These are phyloP conservation scores for Borostomias antarcticus DNA, from an alignment of 2,797 vertebrate species.

Conservation along the genomic window DNA sequence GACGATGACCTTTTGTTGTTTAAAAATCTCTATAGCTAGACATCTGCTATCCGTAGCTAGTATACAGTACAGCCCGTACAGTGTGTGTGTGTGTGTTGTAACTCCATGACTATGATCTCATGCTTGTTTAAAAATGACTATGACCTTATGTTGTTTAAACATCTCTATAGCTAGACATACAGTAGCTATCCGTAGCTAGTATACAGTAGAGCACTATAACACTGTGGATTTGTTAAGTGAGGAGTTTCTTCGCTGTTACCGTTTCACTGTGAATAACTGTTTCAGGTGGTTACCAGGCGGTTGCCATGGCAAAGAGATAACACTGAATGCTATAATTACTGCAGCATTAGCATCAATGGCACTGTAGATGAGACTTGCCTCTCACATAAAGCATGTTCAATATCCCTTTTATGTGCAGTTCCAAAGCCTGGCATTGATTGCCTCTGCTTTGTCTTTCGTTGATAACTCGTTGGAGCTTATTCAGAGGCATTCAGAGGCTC, in stretches of 20 bases:
- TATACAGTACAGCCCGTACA: too few species aligned
- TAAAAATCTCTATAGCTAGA: too few species aligned
- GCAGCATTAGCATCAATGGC: slow-evolving; percentile 22
- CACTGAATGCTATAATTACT: slow-evolving; percentile 18
- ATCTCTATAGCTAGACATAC: too few species aligned
- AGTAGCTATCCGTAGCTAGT: background rate
- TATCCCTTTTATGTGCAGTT: slow-evolving; percentile 12
- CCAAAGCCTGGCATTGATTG: slow-evolving; percentile 20
- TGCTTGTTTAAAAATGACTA: too few species aligned
- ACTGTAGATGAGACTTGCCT: slow-evolving; percentile 1
- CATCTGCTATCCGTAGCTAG: too few species aligned
- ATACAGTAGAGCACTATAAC: too few species aligned
- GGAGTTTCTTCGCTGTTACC: slow-evolving; percentile 15
- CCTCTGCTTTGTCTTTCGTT: slow-evolving; percentile 11
- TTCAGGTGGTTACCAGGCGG: slow-evolving; percentile 12
- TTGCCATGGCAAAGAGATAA: slow-evolving; percentile 5
- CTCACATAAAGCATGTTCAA: slow-evolving; percentile 19
- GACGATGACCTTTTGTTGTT: too few species aligned
- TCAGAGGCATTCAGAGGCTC: background rate
- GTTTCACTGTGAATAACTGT: slow-evolving; percentile 1
- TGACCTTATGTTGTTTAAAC: too few species aligned
- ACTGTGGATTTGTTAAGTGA: slow-evolving; percentile 19
- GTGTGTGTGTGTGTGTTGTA: background rate
- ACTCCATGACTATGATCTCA: too few species aligned
- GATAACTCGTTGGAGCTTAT: slow-evolving; percentile 16